A percentile compares a stretch with the other conserved stretches of the same genome.
Evolutionary conservation across 1,140 invertebrate species (phyloP).

Genomic region (Cheumatopsyche charites): DNA sequence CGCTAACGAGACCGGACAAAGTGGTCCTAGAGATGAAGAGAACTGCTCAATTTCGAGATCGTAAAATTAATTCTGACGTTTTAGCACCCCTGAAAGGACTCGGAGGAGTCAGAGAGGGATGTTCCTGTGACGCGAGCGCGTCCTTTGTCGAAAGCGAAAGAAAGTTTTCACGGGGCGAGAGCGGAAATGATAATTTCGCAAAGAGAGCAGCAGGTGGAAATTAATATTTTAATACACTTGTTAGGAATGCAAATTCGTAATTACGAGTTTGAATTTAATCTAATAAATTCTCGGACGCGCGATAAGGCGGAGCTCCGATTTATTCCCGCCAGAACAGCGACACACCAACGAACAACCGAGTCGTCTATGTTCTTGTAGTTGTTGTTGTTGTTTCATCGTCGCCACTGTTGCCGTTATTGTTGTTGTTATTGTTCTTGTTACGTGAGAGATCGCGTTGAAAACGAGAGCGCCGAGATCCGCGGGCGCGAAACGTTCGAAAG

Average conservation of each 20-base stretch:
- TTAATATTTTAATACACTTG: slow-evolving; percentile 46
- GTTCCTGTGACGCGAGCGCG: slow-evolving; percentile 25
- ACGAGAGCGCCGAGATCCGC: not conserved
- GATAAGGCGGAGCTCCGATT: slow-evolving; percentile 26
- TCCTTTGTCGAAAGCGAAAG: slow-evolving; percentile 40
- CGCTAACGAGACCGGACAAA: no score
- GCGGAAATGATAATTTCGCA: slow-evolving; percentile 40
- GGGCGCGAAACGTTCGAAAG: no score
- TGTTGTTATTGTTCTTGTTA: slow-evolving; percentile 2
- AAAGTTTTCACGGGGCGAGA: slow-evolving; percentile 29
- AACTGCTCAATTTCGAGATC: no score
- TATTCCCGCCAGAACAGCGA: not conserved
- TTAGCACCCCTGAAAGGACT: slow-evolving; percentile 9
- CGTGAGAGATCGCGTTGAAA: not conserved
- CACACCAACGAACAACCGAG: no score
- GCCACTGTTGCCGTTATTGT: not conserved
- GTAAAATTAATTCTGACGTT: not conserved
- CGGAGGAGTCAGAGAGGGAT: slow-evolving; percentile 15
- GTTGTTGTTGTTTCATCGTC: not conserved
- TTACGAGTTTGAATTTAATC: slow-evolving; percentile 43
- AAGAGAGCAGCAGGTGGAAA: slow-evolving; percentile 43
- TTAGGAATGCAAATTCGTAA: slow-evolving; percentile 44
- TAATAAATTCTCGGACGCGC: slow-evolving; percentile 35
- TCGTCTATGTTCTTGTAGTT: no score
- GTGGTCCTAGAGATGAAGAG: no score